phyloP scores from a whole-genome alignment of 2,113 vertebrate genomes.

The Lophotis ruficrista region DNA sequence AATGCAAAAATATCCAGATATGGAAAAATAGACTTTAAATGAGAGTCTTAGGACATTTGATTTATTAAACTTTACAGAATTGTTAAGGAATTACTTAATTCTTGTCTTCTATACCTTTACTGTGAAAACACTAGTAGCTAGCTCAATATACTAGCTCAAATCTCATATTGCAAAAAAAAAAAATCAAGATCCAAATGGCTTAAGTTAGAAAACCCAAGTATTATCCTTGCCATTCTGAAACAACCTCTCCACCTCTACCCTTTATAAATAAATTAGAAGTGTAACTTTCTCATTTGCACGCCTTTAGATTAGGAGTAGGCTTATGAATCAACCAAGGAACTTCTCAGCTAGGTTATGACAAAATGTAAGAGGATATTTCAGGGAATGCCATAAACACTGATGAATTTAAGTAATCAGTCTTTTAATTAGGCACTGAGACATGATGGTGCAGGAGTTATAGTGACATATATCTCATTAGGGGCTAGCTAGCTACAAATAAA shows the following conservation, averaged over 20 bases:
- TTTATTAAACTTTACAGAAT: neutral
- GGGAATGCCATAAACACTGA: neutral
- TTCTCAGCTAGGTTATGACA: neutral
- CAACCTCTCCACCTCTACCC: neutral
- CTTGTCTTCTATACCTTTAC: neutral
- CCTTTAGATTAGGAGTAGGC: neutral
- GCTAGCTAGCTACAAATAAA: neutral
- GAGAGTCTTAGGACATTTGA: neutral
- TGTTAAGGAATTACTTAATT: neutral
- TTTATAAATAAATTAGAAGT: neutral
- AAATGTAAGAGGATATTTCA: neutral
- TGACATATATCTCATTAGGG: neutral
- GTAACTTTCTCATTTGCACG: neutral
- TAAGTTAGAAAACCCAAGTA: neutral
- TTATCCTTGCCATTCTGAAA: neutral
- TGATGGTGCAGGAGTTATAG: neutral
- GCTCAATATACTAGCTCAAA: no score
- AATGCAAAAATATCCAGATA: neutral
- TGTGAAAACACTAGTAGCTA: neutral
- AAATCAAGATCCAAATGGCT: neutral
- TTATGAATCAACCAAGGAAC: neutral
- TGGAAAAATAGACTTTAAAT: neutral
- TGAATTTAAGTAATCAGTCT: neutral
- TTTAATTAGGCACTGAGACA: slow-evolving; percentile 1
- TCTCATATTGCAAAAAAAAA: neutral